Conservation (phyloP, 2,113 vertebrate genomes). For the Tetraodon nigroviridis region DNA sequence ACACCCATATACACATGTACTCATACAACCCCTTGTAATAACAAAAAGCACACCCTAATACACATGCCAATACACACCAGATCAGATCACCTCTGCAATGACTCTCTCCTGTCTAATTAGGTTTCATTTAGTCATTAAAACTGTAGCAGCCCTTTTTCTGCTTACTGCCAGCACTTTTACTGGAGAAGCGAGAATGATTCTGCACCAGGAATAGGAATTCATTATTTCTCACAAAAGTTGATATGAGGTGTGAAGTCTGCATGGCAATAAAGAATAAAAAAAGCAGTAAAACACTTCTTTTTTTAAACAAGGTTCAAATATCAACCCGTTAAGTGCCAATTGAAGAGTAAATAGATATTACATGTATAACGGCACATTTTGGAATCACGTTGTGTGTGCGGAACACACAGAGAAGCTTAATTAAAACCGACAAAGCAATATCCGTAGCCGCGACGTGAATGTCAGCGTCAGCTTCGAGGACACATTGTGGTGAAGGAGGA, state of each 20-base stretch:
- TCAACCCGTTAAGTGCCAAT: not conserved
- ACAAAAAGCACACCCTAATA: not conserved
- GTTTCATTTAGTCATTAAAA: constrained; percentile 70
- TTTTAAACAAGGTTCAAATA: not conserved
- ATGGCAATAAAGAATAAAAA: not conserved
- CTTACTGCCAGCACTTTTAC: constrained; percentile 37
- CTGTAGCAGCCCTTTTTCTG: constrained; percentile 53
- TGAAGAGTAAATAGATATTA: too few relatives aligned
- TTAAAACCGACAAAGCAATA: constrained; percentile 1
- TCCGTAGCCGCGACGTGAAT: constrained; percentile 1
- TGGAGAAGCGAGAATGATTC: constrained; percentile 24
- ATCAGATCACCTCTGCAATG: constrained; percentile 24
- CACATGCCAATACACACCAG: constrained; percentile 10
- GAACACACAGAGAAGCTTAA: not conserved
- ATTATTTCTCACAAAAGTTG: constrained; percentile 16
- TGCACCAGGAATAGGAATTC: constrained; percentile 14
- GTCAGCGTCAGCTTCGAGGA: constrained; percentile 32
- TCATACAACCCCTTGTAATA: not conserved
- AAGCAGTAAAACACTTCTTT: not conserved
- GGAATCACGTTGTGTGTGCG: too few relatives aligned
- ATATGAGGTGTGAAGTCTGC: constrained; percentile 3
- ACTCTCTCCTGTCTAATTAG: constrained; percentile 52
- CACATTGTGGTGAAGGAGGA: constrained; percentile 10
- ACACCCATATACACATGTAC: constrained; percentile 1
- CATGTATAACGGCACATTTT: not conserved